Conservation (phyloP, 92 coral and sea anemone species). For the Micromussa lordhowensis region DNA sequence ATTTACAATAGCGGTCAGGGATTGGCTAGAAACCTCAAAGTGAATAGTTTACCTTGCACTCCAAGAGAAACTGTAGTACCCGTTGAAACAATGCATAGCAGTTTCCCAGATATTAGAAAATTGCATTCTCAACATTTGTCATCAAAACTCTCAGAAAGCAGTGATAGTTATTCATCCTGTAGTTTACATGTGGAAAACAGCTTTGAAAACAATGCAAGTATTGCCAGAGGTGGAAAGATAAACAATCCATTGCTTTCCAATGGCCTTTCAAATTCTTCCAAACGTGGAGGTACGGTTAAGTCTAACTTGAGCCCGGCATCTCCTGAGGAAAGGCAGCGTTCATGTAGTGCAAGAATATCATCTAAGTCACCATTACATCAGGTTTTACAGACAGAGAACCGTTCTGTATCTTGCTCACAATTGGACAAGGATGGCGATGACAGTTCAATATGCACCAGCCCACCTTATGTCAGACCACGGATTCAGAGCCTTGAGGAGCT, state of each 20-base stretch:
- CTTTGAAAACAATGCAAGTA: constrained; percentile 9
- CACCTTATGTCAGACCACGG: constrained; percentile 76
- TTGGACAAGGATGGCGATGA: constrained; percentile 16
- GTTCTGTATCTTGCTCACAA: constrained; percentile 44
- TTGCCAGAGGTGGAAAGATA: background rate
- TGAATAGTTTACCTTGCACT: constrained; percentile 41
- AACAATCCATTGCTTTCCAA: constrained; percentile 1
- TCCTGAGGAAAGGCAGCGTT: constrained; percentile 13
- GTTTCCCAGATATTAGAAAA: constrained; percentile 47
- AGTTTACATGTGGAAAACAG: constrained; percentile 22
- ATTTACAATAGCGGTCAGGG: constrained; percentile 21
- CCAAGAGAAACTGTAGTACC: background rate
- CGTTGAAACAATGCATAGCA: constrained; percentile 12
- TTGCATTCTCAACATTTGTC: constrained; percentile 1
- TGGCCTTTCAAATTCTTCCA: constrained; percentile 8
- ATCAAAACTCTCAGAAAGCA: constrained; percentile 25
- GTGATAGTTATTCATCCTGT: constrained; percentile 32
- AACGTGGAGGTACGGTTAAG: background rate
- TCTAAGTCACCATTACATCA: constrained; percentile 33
- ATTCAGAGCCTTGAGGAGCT: constrained; percentile 75
- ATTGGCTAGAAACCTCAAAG: constrained; percentile 44
- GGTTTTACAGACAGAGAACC: constrained; percentile 20
- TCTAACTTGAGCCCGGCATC: background rate
- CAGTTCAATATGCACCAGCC: constrained; percentile 26
- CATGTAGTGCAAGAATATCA: constrained; percentile 11